Evolutionary conservation across 1,140 invertebrate genomes (phyloP).

Genomic region (Rhynchophorus ferrugineus): DNA sequence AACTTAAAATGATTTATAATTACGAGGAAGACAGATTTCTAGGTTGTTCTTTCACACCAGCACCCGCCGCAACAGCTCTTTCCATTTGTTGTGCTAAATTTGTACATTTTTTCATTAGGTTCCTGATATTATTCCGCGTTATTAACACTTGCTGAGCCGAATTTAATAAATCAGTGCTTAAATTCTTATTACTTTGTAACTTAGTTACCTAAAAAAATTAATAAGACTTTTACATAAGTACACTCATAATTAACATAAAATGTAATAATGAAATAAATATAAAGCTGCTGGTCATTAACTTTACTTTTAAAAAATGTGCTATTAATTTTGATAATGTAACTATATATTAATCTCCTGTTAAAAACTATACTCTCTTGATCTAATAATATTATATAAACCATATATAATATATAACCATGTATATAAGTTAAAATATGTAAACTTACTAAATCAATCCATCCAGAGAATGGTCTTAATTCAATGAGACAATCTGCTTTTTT

Average conservation of each 20-base stretch:
- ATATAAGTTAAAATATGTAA: background rate
- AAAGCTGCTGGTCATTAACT: no score
- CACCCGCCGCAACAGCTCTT: constrained; percentile 61
- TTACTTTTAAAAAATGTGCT: no score
- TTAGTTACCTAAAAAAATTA: constrained; percentile 49
- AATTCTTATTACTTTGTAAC: constrained; percentile 56
- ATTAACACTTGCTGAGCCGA: constrained; percentile 61
- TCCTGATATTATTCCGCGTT: constrained; percentile 60
- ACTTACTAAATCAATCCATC: constrained; percentile 63
- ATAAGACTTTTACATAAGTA: background rate
- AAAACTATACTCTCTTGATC: no score
- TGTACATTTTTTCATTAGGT: constrained; percentile 69
- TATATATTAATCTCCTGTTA: no score
- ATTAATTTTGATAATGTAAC: no score
- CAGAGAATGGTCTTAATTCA: constrained; percentile 57
- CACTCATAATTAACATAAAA: no score
- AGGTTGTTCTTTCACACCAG: constrained; percentile 61
- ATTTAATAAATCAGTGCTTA: constrained; percentile 65
- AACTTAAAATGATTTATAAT: constrained; percentile 13
- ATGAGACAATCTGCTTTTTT: constrained; percentile 67
- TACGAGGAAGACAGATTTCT: constrained; percentile 48
- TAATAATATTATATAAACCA: no score
- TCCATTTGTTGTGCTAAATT: constrained; percentile 62
- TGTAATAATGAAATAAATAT: no score
- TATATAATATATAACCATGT: no score